Base-by-base conservation (phyloP, 1,140 invertebrate genomes). In the Drosophila burlai region DNA sequence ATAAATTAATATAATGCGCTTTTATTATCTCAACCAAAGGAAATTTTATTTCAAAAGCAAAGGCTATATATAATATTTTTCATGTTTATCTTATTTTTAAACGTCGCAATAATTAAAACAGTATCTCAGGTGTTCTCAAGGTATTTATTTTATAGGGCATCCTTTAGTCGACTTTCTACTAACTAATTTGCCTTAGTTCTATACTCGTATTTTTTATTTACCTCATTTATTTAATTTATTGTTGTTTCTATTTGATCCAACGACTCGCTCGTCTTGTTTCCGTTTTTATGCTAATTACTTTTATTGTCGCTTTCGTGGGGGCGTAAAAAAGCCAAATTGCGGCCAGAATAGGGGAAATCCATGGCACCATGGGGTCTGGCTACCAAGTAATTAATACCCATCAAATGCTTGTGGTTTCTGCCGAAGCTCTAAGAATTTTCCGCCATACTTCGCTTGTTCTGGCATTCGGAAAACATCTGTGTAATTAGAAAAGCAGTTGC, bases 281-380 rank as follows among this genome's bases (percentile, higher is more conserved):
- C 69, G 55, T 66, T 77, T 77, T 80, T 72, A 72, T 77, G 60
- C 46, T 79, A 86, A 86, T 85, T 81, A 67, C 66, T 82, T 78
- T 78, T 81, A 72, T 62, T 60, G 21, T 75, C n/a, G 29, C 36
- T 21, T 26, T 60, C 46, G 50, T 31, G 65, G 36, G 50, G 43
- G 55, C 40, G 31, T 47, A 46, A 26, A 43, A n/a, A n/a, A 16
- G 2, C 8, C 10, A 6, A 29, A 26, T 10, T n/a, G 1, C 7
- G 38, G 34, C 21, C n/a, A 13, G 31, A 49, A 5, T 13, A 10
- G 18, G 15, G 38, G 42, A 11, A 34, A 15, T 31, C 38, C 36
- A 63, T 50, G 72, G 63, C 42, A 34, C 52, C 52, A 42, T 36
- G 50, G 29, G 52, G 67, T 61, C 50, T 69, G 54, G 42, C 66